Evolutionary conservation across 2,888 invertebrate species (phyloP).

Genomic region (Heliconius charithonia): DNA sequence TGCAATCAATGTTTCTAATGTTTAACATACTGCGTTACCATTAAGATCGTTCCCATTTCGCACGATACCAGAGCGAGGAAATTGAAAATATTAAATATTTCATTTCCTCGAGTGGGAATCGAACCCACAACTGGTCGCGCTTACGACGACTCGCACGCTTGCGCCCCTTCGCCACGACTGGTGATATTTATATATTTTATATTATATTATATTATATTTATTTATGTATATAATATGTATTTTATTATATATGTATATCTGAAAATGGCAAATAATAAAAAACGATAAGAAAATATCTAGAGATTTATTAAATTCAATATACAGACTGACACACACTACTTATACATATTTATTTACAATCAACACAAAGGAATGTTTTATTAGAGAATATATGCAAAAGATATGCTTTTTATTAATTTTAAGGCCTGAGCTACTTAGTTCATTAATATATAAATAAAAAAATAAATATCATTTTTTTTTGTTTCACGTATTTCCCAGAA

Average conservation of each 20-base stretch:
- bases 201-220: no score
- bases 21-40: no score
- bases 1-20: no score
- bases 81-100: no score
- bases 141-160: no score
- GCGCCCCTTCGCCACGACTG: no score
- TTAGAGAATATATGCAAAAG: conserved; percentile 29
- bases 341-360: conserved; percentile 52
- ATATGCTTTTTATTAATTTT: background rate
- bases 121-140: no score
- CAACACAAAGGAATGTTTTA: conserved; percentile 73
- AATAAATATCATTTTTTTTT: background rate
- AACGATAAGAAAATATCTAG: conserved; percentile 29
- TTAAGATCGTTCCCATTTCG: no score
- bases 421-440: conserved; percentile 7
- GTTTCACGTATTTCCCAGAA: background rate
- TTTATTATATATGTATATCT: background rate
- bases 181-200: no score
- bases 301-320: conserved; percentile 44
- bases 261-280: conserved; percentile 22
- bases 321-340: conserved; percentile 39
- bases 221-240: no score
- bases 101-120: no score
- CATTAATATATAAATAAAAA: background rate
- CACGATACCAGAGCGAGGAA: no score